Evolutionary conservation across 2,113 vertebrate genomes (phyloP), one percentile per base, ranked within the genome.

Genomic region (Halcyon malimbica): DNA sequence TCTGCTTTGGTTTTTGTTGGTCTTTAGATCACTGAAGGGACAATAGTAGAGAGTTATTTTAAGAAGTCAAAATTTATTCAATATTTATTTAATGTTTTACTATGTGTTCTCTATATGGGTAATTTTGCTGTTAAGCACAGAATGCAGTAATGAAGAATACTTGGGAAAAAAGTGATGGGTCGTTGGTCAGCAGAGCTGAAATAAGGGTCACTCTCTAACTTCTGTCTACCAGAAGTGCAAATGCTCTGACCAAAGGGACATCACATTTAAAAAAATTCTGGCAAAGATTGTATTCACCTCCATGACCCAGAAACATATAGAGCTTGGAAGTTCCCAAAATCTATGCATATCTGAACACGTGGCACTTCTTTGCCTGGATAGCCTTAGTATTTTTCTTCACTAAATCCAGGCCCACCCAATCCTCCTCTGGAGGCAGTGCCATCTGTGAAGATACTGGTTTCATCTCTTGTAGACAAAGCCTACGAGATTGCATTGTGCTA

Each of bases 111-210:
- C 46, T 53, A 16, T 87, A 86, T 86, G 23, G 33, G 26, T 57
- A 87, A 82, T 79, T 87, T 94, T 77, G 5, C 35, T 96, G 4
- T 50, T 73, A 92, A 87, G 41, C 13, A 73, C 31, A 83, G 68
- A 82, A 63, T 31, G 46, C 17, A 80, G 46, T 62, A 50, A 53
- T 56, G 60, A 84, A 26, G 16, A 3, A 1, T 60, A 50, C 31
- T 63, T 88, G 50, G 76, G 21, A 80, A 78, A 24, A 91, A 91
- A 24, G 18, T 67, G 29, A 57, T 50, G 37, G 53, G 18, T 91
- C 41, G 17, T 31, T 87, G 46, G 5, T 85, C 46, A 39, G 11
- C 1, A 2, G 71, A 83, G 25, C 39, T 65, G 50, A 92, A 91
- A 63, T 41, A 77, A 56, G 35, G 18, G 26, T 82, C 77, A 73